Evolutionary conservation across 2,113 vertebrate species (phyloP).

Genomic region (Mohoua ochrocephala): DNA sequence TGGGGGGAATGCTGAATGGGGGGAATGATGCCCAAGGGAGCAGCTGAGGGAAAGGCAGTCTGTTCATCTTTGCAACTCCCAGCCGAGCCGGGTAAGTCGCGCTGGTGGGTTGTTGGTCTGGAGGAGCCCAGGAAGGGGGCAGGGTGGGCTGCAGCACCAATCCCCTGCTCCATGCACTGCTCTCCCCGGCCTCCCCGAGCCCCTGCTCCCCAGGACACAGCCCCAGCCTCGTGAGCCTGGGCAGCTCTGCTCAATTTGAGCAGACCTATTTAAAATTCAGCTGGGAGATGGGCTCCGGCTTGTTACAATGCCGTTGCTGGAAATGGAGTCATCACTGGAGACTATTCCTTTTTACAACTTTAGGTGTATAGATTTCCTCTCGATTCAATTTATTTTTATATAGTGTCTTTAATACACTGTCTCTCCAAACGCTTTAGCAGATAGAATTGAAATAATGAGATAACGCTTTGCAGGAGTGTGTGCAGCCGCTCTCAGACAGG

Average conservation of each 20-base stretch:
- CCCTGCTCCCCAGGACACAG: neutral
- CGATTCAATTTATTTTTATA: constrained; percentile 68
- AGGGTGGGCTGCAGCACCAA: neutral
- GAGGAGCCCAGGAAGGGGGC: neutral
- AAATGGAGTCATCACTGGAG: constrained; percentile 58
- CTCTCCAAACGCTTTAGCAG: constrained; percentile 63
- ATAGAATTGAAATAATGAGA: constrained; percentile 66
- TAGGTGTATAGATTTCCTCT: constrained; percentile 47
- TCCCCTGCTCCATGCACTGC: neutral
- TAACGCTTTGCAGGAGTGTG: constrained; percentile 53
- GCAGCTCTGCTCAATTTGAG: neutral
- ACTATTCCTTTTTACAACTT: constrained; percentile 62
- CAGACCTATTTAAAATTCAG: constrained; percentile 58
- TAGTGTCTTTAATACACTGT: constrained; percentile 60
- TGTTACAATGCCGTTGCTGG: neutral
- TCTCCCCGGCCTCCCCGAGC: accelerated
- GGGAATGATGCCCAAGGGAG: neutral
- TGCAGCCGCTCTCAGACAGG: neutral
- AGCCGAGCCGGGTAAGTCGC: neutral
- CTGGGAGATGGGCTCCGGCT: neutral
- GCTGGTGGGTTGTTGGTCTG: accelerated
- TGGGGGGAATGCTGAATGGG: neutral
- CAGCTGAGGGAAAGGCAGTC: accelerated
- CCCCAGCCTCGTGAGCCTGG: neutral
- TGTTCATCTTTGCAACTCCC: neutral